Base-by-base conservation (phyloP, 2,888 invertebrate species). In the Luperina testacea region DNA sequence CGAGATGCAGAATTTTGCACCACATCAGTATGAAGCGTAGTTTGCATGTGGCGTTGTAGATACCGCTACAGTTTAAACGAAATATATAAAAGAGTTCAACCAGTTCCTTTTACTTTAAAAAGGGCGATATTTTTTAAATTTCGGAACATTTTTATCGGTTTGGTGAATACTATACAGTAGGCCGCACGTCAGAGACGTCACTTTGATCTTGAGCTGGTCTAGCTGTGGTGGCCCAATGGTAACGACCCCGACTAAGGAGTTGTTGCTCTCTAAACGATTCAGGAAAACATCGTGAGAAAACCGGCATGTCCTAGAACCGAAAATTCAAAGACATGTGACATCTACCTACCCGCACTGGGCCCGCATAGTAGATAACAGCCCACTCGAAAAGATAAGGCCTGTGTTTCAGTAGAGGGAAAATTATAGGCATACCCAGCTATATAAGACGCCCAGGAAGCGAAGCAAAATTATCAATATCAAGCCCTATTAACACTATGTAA, bases 91-190 rank as follows among this genome's bases (percentile, higher is more conserved):
- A 59, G 11, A 51, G 13, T 20, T 48, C 4, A n/a, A 42, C 8
- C 27, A 27, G 27, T 45, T 27, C 11, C 27, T 20, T 32, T 20
- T 51, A 13, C 20, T 69, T 51, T 8, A 11, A n/a, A 57, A n/a
- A n/a, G 3, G 0, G 6, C 1, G 4, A n/a, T 0, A 7, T n/a
- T 11, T 42, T 11, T 1, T 13, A 6, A 6, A 1, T 42, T 17
- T 20, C 15, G 0, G 32, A 51, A 32, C 27, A 69, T 27, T 48
- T 9, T 20, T 20, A 4, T 65, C 24, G 13, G 0, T 24, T 7
- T 65, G 7, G 13, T 7, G 38, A 20, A 20, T 15, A 42, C 2
- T 38, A 3, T 24, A 42, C 2, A 5, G 1, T 32, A 38, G 24
- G 1, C 64, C 64, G 6, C 0, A 24, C 32, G 11, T 11, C 11